Evolutionary conservation across 1,140 invertebrate species (phyloP).

Genomic region (Brachionus paranguensis): DNA sequence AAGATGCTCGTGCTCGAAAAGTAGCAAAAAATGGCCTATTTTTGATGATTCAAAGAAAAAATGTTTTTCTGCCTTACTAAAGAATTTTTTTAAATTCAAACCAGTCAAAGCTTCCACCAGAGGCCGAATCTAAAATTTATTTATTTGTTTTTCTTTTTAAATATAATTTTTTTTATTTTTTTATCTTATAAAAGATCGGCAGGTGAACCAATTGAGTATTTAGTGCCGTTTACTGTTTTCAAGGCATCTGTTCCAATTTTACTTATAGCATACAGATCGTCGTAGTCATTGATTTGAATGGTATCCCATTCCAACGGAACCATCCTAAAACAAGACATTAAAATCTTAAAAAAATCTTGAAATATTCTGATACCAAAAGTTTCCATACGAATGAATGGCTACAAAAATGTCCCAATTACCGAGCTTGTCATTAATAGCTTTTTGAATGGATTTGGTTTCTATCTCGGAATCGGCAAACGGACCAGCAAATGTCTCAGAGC

Average conservation of each 20-base stretch:
- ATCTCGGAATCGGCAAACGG: slow-evolving; percentile 17
- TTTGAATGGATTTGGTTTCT: slow-evolving; percentile 3
- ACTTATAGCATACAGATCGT: not conserved
- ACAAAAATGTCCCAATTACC: slow-evolving; percentile 20
- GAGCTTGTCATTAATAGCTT: not conserved
- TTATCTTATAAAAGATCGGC: slow-evolving; percentile 26
- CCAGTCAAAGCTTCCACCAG: slow-evolving; percentile 44
- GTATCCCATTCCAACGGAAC: not conserved
- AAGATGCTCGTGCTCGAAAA: too few species aligned
- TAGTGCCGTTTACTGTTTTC: not conserved
- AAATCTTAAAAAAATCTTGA: not conserved
- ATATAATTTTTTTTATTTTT: not conserved
- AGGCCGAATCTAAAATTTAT: not conserved
- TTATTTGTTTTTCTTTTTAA: not conserved
- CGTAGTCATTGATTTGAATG: not conserved
- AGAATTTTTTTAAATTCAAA: not conserved
- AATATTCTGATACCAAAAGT: not conserved
- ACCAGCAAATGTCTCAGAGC: slow-evolving; percentile 23
- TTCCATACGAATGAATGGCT: slow-evolving; percentile 36
- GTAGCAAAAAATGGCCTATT: too few species aligned
- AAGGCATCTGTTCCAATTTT: slow-evolving; percentile 33
- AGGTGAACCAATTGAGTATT: not conserved
- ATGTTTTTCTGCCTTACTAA: not conserved
- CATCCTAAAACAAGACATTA: not conserved
- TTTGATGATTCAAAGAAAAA: too few species aligned